Evolutionary conservation across 2,113 vertebrate species (phyloP), one percentile per base, ranked within the genome.

Genomic region (Probosciger aterrimus): DNA sequence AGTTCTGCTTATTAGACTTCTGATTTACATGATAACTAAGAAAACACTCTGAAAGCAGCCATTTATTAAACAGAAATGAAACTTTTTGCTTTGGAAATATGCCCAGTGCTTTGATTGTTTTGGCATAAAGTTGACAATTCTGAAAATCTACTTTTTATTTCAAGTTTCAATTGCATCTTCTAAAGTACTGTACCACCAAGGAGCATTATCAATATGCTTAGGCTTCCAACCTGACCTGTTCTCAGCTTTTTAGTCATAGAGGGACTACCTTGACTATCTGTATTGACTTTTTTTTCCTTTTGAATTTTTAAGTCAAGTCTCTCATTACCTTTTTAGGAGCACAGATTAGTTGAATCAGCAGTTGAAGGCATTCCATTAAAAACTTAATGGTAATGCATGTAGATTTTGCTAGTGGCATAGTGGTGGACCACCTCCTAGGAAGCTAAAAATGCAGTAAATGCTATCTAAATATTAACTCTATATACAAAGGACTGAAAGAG

Each of bases 201-300:
- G 27, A 68, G 16, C 2, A 0, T 65, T 27, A 3, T 7, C 63
- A 33, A 1, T 7, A 22, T 41, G 7, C 11, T 41, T 41, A 7
- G 15, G 33, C 46, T 81, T 35, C 82, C 59, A 33, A 1, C 33
- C 80, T 35, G 14, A 80, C 60, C 24, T 60, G 20, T 81, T 63
- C 28, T 39, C 24, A 73, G 31, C 43, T 75, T 27, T 70, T 57
- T 67, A 73, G 28, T 24, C 18, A 27, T 18, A 59, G 13, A 67
- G 37, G 18, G 78, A 50, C 27, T 69, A 3, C 55, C 30, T 8
- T 20, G 53, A 14, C 33, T 67, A 2, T 30, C 49, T 59, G 2
- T 7, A 18, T 82, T 55, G 63, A 17, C n/a, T 31, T 31, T 37
- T 67, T 5, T 41, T 50, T 31, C 59, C n/a, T 71, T 11, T 30